Percentiles rank a stretch among this genome's conserved stretches.
These are phyloP conservation scores for Phrynocephalus guinanensis DNA, from an alignment of 2,797 vertebrate genomes.

Conservation along the genomic window DNA sequence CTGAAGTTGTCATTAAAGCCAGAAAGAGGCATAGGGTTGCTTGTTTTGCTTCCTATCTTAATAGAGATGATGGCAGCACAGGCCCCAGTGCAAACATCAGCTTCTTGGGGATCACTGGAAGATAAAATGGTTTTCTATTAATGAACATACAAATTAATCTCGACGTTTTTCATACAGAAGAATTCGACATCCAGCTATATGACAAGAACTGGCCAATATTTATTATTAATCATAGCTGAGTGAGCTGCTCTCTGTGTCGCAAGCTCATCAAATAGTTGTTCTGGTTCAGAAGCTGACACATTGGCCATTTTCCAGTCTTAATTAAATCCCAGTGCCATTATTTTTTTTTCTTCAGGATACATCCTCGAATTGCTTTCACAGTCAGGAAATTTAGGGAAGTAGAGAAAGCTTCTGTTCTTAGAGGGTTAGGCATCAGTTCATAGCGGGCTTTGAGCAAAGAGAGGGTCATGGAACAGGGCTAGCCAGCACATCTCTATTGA, in stretches of 20 bases:
- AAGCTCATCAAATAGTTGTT: neutral
- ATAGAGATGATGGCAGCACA: neutral
- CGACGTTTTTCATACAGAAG: neutral
- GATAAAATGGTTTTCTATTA: neutral
- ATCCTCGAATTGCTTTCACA: neutral
- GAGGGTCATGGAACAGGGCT: neutral
- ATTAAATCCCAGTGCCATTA: neutral
- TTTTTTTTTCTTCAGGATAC: neutral
- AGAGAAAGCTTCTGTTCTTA: too few relatives aligned
- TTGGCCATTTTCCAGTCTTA: neutral
- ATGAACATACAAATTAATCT: slow-evolving; percentile 3
- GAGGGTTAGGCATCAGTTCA: neutral
- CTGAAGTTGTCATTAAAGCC: neutral
- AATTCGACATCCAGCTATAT: neutral
- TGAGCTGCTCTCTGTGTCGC: neutral
- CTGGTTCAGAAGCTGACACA: neutral
- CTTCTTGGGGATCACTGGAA: neutral
- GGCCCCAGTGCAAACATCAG: neutral
- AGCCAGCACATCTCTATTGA: neutral
- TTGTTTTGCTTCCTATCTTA: neutral
- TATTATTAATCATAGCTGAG: slow-evolving; percentile 12
- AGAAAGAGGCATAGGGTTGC: neutral
- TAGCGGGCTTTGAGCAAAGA: neutral
- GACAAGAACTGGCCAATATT: neutral
- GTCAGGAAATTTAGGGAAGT: neutral